Conservation (phyloP, 2,888 invertebrate species). For the Eupithecia insigniata region DNA sequence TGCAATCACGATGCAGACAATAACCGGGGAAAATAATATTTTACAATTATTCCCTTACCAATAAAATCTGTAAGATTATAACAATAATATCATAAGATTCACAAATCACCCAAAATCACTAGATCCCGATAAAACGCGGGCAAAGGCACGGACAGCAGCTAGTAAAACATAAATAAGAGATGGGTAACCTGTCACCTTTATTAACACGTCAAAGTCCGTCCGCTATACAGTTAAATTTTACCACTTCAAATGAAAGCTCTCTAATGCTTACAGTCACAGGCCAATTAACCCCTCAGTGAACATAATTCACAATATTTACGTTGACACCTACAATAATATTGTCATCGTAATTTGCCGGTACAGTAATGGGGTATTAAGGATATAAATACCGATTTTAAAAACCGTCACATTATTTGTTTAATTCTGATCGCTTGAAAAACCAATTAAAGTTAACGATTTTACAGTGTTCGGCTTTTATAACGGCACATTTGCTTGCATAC, state of each 20-base stretch:
- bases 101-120: neutral
- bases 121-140: too few relatives aligned
- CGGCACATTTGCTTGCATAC: conserved; percentile 1
- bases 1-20: too few relatives aligned
- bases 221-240: neutral
- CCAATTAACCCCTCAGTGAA: conserved; percentile 16
- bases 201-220: neutral
- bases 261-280: neutral
- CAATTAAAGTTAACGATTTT: conserved; percentile 44
- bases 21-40: too few relatives aligned
- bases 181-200: neutral
- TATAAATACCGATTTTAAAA: conserved; percentile 23
- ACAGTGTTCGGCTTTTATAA: conserved; percentile 15
- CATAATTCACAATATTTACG: conserved; percentile 20
- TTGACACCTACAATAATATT: conserved; percentile 20
- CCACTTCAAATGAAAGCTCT: neutral
- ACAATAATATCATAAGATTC: too few relatives aligned
- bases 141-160: too few relatives aligned
- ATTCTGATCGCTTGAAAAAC: conserved; percentile 33
- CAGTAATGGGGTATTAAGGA: conserved; percentile 16
- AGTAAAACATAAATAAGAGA: neutral
- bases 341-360: conserved; percentile 20
- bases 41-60: too few relatives aligned
- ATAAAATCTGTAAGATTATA: too few relatives aligned
- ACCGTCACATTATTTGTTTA: conserved; percentile 37